Evolutionary conservation across 2,888 invertebrate genomes (phyloP).

Genomic region (Neuroscelio doddi): DNA sequence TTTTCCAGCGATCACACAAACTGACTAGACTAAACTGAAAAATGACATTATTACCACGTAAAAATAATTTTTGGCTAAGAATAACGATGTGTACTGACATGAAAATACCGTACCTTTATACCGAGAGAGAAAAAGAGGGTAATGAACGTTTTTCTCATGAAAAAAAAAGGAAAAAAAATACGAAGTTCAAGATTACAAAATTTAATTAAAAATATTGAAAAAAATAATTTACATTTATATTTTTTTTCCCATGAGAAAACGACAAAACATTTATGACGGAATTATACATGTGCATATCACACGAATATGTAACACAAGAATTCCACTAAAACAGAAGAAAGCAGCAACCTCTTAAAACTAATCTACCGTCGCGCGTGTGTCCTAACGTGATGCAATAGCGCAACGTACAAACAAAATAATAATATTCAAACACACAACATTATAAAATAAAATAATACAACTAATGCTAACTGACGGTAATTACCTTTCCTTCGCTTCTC

Average conservation of each 20-base stretch:
- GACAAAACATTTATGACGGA: slow-evolving; percentile 12
- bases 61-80: slow-evolving; percentile 72
- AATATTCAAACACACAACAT: slow-evolving; percentile 50
- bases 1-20: slow-evolving; percentile 29
- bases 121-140: slow-evolving; percentile 17
- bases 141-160: slow-evolving; percentile 10
- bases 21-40: slow-evolving; percentile 40
- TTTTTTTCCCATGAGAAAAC: neutral
- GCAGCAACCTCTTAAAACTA: slow-evolving; percentile 4
- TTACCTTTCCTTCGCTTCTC: slow-evolving; percentile 63
- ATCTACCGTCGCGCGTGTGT: slow-evolving; percentile 10
- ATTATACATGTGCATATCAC: no score
- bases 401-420: slow-evolving; percentile 48
- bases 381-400: slow-evolving; percentile 39
- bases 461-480: slow-evolving; percentile 56
- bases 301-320: no score
- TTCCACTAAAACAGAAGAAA: neutral
- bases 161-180: slow-evolving; percentile 13
- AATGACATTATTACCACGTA: slow-evolving; percentile 61
- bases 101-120: slow-evolving; percentile 35
- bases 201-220: no score
- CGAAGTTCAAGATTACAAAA: no score
- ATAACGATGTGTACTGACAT: slow-evolving; percentile 62
- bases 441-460: slow-evolving; percentile 43
- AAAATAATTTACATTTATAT: no score